Conservation (phyloP, 2,888 invertebrate genomes). For the Eupelmus urozonus region DNA sequence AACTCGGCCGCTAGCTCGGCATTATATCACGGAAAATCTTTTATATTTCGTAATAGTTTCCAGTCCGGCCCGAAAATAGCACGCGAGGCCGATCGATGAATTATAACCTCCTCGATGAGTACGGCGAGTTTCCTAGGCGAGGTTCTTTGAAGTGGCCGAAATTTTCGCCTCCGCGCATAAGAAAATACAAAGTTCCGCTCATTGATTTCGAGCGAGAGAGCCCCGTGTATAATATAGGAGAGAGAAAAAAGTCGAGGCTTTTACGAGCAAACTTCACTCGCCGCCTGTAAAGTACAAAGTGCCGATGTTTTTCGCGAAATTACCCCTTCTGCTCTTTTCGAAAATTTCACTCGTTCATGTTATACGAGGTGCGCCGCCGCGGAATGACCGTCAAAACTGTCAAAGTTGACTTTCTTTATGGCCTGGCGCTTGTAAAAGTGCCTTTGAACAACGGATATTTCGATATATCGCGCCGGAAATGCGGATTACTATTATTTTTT, state of each 20-base stretch:
- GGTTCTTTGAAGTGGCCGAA: too few species aligned
- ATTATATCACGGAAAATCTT: conserved; percentile 33
- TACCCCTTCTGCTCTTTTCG: neutral
- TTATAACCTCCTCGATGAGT: conserved; percentile 17
- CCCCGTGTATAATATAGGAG: too few species aligned
- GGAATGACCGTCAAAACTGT: conserved; percentile 14
- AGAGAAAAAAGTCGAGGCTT: conserved; percentile 22
- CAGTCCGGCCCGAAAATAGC: neutral
- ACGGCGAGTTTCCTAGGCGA: neutral
- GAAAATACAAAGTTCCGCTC: conserved; percentile 28
- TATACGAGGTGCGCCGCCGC: conserved; percentile 15
- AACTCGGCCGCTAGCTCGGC: neutral
- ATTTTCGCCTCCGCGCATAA: conserved; percentile 40
- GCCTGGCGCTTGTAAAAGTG: conserved; percentile 10
- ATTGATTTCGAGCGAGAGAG: conserved; percentile 40
- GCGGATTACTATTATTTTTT: conserved; percentile 14
- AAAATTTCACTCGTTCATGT: conserved; percentile 22
- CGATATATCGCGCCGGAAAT: neutral
- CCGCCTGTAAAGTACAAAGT: conserved; percentile 49
- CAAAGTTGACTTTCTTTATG: conserved; percentile 29
- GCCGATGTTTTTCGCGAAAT: conserved; percentile 37
- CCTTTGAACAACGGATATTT: neutral
- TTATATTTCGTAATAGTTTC: conserved; percentile 49
- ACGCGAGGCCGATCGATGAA: conserved; percentile 25
- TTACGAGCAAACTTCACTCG: conserved; percentile 40